Conservation (phyloP, 2,113 vertebrate genomes). For the Tamias sibiricus region DNA sequence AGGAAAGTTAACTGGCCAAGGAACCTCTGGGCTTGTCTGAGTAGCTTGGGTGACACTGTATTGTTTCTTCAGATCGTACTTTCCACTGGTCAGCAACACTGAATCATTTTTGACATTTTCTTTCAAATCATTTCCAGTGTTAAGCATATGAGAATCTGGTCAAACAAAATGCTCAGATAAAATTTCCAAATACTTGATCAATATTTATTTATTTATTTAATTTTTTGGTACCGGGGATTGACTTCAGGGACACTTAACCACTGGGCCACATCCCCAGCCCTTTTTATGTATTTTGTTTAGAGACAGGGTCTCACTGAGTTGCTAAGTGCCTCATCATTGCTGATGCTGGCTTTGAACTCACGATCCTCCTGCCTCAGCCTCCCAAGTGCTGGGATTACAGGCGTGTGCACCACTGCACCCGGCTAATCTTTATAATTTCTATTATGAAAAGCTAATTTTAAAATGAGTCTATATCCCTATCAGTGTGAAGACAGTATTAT, state of each 20-base stretch:
- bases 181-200: slow-evolving; percentile 9
- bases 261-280: too few relatives aligned
- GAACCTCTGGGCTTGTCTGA: slow-evolving; percentile 87
- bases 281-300: too few relatives aligned
- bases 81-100: slow-evolving; percentile 48
- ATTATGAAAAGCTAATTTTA: background rate
- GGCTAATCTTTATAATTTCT: slow-evolving; percentile 12
- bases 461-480: background rate
- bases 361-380: too few relatives aligned
- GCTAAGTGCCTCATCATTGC: too few relatives aligned
- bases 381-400: too few relatives aligned
- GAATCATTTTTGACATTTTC: slow-evolving; percentile 66
- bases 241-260: too few relatives aligned
- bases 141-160: slow-evolving; percentile 82
- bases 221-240: too few relatives aligned
- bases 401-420: too few relatives aligned
- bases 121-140: slow-evolving; percentile 72
- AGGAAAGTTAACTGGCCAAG: slow-evolving; percentile 51
- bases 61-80: background rate
- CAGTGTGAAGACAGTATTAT: background rate
- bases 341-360: too few relatives aligned
- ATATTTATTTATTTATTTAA: too few relatives aligned
- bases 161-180: slow-evolving; percentile 53
- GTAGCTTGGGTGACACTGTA: slow-evolving; percentile 86
- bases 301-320: too few relatives aligned